A percentile compares a stretch with the other conserved stretches of the same genome.
phyloP scores from a whole-genome alignment of 2,113 vertebrate species.

The Phrynosoma platyrhinos region DNA sequence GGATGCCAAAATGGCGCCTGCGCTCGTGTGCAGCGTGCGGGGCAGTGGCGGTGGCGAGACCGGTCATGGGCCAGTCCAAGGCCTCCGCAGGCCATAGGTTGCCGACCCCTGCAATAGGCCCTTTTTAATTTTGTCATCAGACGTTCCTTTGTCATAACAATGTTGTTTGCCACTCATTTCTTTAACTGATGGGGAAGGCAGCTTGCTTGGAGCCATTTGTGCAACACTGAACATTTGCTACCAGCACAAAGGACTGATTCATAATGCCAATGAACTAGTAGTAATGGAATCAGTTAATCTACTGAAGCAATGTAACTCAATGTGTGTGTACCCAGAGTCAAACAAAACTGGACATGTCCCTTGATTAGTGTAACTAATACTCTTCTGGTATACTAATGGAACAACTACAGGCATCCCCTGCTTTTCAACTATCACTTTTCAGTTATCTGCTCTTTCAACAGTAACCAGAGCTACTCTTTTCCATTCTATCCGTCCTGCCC shows the following conservation, averaged over 20 bases:
- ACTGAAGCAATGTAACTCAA: background rate
- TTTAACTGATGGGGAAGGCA: background rate
- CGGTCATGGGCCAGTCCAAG: too few relatives aligned
- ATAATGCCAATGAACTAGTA: background rate
- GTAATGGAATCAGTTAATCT: background rate
- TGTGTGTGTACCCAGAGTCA: background rate
- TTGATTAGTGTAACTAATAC: background rate
- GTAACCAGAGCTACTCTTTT: too few relatives aligned
- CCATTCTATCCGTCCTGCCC: too few relatives aligned
- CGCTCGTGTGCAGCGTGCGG: too few relatives aligned
- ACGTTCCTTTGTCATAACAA: background rate
- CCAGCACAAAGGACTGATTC: background rate
- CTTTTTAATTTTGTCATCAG: background rate
- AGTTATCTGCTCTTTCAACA: too few relatives aligned
- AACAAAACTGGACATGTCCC: background rate
- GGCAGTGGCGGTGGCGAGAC: too few relatives aligned
- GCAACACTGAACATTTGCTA: background rate
- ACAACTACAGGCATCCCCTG: too few relatives aligned
- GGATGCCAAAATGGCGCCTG: too few relatives aligned
- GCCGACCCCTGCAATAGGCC: too few relatives aligned
- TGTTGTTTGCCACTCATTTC: background rate
- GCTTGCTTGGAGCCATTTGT: background rate
- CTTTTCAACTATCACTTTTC: too few relatives aligned
- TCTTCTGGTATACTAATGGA: too few relatives aligned
- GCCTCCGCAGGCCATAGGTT: too few relatives aligned